phyloP scores from a whole-genome alignment of 2,888 invertebrate species.

The Drosophila ochracea region DNA sequence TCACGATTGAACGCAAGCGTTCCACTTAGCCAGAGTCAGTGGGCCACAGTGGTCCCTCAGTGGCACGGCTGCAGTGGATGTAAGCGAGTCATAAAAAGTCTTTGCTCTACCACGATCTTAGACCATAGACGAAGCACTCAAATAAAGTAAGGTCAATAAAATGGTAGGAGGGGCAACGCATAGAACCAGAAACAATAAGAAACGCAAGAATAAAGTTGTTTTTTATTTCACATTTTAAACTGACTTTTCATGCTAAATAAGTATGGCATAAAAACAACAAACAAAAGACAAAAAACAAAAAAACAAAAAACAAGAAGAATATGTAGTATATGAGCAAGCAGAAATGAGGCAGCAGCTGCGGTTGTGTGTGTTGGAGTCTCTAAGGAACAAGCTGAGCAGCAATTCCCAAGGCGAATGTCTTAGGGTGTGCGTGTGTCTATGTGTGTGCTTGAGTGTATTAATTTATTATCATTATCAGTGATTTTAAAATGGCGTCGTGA shows the following conservation, averaged over 20 bases:
- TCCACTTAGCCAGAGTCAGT: constrained; percentile 22
- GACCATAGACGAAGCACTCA: constrained; percentile 36
- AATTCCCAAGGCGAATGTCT: constrained; percentile 47
- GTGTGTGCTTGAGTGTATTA: constrained; percentile 54
- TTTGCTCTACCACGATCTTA: constrained; percentile 36
- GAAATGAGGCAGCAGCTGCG: constrained; percentile 28
- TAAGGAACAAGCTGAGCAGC: constrained; percentile 22
- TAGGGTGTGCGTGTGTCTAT: not conserved
- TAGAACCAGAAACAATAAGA: constrained; percentile 45
- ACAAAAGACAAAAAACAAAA: not conserved
- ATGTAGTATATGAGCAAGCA: not conserved
- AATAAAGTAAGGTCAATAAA: constrained; percentile 47
- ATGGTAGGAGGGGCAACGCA: constrained; percentile 7
- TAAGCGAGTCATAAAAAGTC: constrained; percentile 59
- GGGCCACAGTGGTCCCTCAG: constrained; percentile 14
- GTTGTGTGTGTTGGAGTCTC: constrained; percentile 20
- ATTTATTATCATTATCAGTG: constrained; percentile 82
- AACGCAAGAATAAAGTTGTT: constrained; percentile 28
- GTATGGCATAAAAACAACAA: constrained; percentile 47
- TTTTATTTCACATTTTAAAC: constrained; percentile 68
- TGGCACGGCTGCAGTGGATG: not conserved
- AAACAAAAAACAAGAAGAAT: not conserved
- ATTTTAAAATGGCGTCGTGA: constrained; percentile 79
- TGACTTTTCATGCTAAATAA: constrained; percentile 78
- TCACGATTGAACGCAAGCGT: constrained; percentile 30